Conservation (phyloP, 2,797 vertebrate species). For the Miichthys miiuy region DNA sequence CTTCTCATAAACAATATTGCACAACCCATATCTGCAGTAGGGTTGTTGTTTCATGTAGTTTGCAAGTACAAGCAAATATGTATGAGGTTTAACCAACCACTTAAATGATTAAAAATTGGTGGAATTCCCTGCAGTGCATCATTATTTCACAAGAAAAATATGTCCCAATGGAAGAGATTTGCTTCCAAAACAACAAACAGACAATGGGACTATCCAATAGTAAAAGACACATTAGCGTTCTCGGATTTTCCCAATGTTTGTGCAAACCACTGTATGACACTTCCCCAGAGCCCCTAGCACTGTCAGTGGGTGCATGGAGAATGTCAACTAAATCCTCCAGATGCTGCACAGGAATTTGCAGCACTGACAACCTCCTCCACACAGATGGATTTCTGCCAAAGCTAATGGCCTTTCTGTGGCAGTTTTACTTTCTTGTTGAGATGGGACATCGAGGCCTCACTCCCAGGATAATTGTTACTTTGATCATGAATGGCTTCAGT, state of each 20-base stretch:
- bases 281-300: conserved; percentile 47
- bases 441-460: conserved; percentile 28
- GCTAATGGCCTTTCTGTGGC: conserved; percentile 51
- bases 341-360: conserved; percentile 73
- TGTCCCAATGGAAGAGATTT: neutral
- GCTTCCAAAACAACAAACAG: neutral
- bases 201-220: neutral
- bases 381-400: conserved; percentile 67
- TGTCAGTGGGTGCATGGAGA: conserved; percentile 66
- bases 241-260: conserved; percentile 48
- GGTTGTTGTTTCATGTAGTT: neutral
- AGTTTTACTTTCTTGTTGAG: conserved; percentile 47
- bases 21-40: neutral
- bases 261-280: conserved; percentile 55
- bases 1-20: neutral
- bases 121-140: neutral
- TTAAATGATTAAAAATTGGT: neutral
- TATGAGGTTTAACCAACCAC: neutral
- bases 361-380: conserved; percentile 55
- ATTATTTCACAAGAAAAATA: conserved; percentile 13
- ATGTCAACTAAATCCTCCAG: conserved; percentile 72
- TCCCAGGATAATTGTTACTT: conserved; percentile 41
- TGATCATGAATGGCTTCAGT: conserved; percentile 27
- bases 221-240: conserved; percentile 36
- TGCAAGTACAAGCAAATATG: neutral